These are phyloP conservation scores for Donacobius atricapilla DNA, from an alignment of 2,113 vertebrate genomes.

Conservation along the genomic window DNA sequence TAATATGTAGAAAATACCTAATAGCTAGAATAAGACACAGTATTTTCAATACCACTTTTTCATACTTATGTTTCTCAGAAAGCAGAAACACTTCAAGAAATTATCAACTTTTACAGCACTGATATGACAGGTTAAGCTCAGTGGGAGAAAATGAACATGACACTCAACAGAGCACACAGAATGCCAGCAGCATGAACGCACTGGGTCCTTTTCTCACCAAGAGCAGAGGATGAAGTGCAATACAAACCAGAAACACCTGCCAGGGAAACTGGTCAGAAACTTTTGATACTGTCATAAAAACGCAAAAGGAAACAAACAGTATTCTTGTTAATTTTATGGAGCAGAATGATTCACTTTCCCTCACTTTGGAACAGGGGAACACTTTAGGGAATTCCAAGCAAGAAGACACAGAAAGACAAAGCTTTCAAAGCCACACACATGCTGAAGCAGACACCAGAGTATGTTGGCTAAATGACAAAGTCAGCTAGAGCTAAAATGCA, in stretches of 20 bases:
- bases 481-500: neutral
- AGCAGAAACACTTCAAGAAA: neutral
- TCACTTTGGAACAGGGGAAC: fast-evolving
- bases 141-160: neutral
- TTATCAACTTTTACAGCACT: neutral
- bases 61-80: neutral
- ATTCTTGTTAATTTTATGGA: neutral
- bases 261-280: neutral
- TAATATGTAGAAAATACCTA: neutral
- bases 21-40: neutral
- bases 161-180: neutral
- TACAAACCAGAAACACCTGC: neutral
- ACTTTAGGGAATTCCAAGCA: neutral
- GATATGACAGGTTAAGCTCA: neutral
- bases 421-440: neutral
- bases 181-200: neutral
- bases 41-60: neutral
- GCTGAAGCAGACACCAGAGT: neutral
- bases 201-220: neutral
- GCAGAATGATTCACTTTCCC: neutral
- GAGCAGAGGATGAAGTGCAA: neutral
- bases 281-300: neutral
- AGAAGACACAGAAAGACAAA: neutral
- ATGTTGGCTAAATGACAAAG: neutral
- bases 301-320: neutral